Percentiles rank a stretch among this genome's conserved stretches.
phyloP scores from a whole-genome alignment of 2,888 invertebrate species.

The Campopleginae sp. region DNA sequence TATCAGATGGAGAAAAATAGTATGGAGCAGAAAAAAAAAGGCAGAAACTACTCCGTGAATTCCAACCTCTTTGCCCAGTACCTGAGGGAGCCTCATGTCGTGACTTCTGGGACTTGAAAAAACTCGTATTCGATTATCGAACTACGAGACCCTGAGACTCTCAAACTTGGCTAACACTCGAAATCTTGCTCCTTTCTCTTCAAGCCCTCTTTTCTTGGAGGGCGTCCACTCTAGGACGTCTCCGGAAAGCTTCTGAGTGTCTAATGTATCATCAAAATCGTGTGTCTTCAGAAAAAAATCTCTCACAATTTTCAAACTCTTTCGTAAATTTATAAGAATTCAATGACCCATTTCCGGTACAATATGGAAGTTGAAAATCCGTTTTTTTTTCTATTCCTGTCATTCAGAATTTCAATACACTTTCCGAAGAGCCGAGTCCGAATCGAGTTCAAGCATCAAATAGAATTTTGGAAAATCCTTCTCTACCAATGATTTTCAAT shows the following conservation, averaged over 20 bases:
- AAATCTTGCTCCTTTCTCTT: conserved; percentile 27
- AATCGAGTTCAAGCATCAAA: not conserved
- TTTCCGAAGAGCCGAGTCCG: not conserved
- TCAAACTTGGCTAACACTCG: conserved; percentile 56
- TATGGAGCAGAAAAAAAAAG: conserved; percentile 52
- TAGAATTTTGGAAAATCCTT: not conserved
- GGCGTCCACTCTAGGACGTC: not conserved
- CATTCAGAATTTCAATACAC: too few species aligned
- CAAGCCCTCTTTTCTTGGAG: conserved; percentile 20
- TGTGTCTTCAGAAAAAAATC: conserved; percentile 1
- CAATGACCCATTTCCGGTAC: not conserved
- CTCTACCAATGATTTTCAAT: not conserved
- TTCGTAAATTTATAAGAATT: not conserved
- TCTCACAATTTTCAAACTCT: not conserved
- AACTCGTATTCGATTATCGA: conserved; percentile 66
- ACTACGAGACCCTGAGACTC: conserved; percentile 54
- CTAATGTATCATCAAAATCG: conserved; percentile 28
- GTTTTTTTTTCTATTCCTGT: not conserved
- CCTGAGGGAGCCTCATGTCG: conserved; percentile 56
- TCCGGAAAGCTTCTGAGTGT: conserved; percentile 34
- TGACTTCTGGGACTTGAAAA: conserved; percentile 60
- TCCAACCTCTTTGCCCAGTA: conserved; percentile 35
- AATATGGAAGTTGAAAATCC: not conserved
- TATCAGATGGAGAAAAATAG: conserved; percentile 32
- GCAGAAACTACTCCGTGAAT: conserved; percentile 40